These are phyloP conservation scores for Orthosia gracilis DNA, from an alignment of 2,888 invertebrate species.

Conservation along the genomic window DNA sequence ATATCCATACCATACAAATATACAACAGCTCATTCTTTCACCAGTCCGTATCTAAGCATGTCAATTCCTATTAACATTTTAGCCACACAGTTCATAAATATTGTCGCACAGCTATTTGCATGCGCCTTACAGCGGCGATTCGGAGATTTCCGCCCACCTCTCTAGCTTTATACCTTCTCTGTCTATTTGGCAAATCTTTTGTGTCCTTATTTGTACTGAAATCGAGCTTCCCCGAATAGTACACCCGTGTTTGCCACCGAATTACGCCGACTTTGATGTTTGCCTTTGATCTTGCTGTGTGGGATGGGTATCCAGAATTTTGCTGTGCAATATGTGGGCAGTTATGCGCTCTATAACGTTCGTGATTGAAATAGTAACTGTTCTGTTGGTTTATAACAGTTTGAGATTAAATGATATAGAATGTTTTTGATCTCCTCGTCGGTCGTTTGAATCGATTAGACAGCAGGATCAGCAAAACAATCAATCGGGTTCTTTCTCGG, in stretches of 20 bases:
- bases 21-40: slow-evolving; percentile 40
- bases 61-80: slow-evolving; percentile 67
- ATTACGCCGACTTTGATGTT: slow-evolving; percentile 54
- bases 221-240: slow-evolving; percentile 33
- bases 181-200: slow-evolving; percentile 60
- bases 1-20: slow-evolving; percentile 15
- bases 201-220: slow-evolving; percentile 40
- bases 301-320: slow-evolving; percentile 24
- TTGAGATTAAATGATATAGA: background rate
- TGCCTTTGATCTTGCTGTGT: slow-evolving; percentile 45
- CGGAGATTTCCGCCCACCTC: slow-evolving; percentile 68
- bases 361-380: no score
- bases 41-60: slow-evolving; percentile 60
- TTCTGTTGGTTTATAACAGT: no score
- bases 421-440: background rate
- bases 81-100: slow-evolving; percentile 65
- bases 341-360: slow-evolving; percentile 1
- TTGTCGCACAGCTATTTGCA: slow-evolving; percentile 62
- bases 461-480: background rate
- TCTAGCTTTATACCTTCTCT: slow-evolving; percentile 54
- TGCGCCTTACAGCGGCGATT: slow-evolving; percentile 64
- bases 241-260: slow-evolving; percentile 20
- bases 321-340: slow-evolving; percentile 12
- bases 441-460: background rate
- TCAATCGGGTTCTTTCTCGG: no score